Conservation (phyloP, 2,113 vertebrate species). For the Cygnus atratus region DNA sequence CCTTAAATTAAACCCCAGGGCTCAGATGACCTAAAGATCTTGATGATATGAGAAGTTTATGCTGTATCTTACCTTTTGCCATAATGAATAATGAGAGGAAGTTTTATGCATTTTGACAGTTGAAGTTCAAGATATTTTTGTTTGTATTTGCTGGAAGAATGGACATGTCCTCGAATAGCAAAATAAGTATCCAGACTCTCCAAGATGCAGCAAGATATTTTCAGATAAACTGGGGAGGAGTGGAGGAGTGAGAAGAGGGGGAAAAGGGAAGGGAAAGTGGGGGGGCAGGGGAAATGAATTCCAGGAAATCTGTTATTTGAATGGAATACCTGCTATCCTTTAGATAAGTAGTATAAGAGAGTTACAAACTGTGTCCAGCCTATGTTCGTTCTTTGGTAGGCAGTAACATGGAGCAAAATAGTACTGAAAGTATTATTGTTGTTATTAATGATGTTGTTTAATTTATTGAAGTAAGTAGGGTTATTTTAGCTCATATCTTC, state of each 20-base stretch:
- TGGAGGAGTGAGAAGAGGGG: no score
- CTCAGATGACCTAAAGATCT: constrained; percentile 43
- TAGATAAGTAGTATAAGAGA: neutral
- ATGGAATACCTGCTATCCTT: neutral
- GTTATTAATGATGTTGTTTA: neutral
- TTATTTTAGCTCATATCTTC: neutral
- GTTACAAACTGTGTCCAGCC: rapidly evolving
- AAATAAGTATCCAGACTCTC: neutral
- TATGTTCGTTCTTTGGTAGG: neutral
- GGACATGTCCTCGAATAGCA: neutral
- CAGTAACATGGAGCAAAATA: neutral
- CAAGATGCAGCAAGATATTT: neutral
- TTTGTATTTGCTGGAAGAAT: neutral
- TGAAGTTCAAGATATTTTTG: neutral
- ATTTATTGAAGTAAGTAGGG: neutral
- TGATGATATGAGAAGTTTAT: constrained; percentile 28
- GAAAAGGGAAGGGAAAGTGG: no score
- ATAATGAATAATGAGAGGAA: neutral
- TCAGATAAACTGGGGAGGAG: neutral
- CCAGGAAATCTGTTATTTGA: neutral
- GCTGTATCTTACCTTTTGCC: neutral
- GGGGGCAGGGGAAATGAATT: neutral
- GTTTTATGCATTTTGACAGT: neutral
- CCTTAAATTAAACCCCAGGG: constrained; percentile 58
- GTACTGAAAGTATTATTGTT: neutral